Conservation (phyloP, 2,113 vertebrate genomes). For the Syrrhaptes paradoxus region DNA sequence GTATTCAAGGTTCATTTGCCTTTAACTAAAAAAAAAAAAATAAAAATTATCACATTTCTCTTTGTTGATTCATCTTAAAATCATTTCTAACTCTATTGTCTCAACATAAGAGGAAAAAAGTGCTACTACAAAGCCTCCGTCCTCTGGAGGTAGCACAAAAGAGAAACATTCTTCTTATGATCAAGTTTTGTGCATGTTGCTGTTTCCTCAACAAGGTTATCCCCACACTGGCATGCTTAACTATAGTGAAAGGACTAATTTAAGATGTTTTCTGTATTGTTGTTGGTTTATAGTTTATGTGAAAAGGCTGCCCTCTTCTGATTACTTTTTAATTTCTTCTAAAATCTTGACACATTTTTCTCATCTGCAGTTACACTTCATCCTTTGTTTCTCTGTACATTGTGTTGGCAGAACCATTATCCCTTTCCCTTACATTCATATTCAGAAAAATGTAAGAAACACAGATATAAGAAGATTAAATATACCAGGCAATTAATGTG, state of each 20-base stretch:
- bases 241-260: background rate
- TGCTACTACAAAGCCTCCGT: background rate
- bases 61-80: background rate
- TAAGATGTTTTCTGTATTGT: background rate
- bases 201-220: background rate
- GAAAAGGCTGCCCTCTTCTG: constrained; percentile 74
- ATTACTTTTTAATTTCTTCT: background rate
- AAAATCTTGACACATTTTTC: background rate
- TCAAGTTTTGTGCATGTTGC: background rate
- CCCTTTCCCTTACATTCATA: background rate
- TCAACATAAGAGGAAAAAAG: background rate
- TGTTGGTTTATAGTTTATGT: constrained; percentile 28
- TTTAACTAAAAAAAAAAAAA: background rate
- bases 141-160: background rate
- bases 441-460: background rate
- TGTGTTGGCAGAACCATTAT: background rate
- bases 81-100: background rate
- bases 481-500: background rate
- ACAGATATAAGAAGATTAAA: background rate
- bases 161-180: background rate
- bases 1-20: background rate
- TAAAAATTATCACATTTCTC: background rate
- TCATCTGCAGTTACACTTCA: background rate
- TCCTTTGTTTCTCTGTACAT: background rate
- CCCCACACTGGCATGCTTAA: background rate